These are phyloP conservation scores for Apomyelois bistriatella DNA, from an alignment of 2,888 invertebrate genomes.

Conservation along the genomic window DNA sequence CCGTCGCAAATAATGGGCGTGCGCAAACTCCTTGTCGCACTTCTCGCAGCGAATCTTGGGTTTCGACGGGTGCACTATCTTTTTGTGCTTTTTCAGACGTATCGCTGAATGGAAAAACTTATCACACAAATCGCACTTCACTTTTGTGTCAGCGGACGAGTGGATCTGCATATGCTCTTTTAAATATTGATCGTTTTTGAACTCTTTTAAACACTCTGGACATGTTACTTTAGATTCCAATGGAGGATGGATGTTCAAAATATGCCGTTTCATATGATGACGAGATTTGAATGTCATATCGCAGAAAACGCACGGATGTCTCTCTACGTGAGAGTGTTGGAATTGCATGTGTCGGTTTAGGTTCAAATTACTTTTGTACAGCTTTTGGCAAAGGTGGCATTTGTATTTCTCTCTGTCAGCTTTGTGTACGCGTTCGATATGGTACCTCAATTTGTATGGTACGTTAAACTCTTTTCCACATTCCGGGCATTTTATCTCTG, in stretches of 20 bases:
- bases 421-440: slow-evolving; percentile 55
- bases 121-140: slow-evolving; percentile 67
- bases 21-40: slow-evolving; percentile 68
- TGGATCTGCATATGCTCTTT: slow-evolving; percentile 73
- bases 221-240: slow-evolving; percentile 69
- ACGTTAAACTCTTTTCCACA: slow-evolving; percentile 64
- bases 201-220: slow-evolving; percentile 67
- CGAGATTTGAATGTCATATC: slow-evolving; percentile 69
- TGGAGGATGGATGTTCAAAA: slow-evolving; percentile 68
- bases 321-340: slow-evolving; percentile 58
- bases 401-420: slow-evolving; percentile 57
- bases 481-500: slow-evolving; percentile 63
- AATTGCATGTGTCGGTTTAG: slow-evolving; percentile 60
- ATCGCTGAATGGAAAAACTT: slow-evolving; percentile 65
- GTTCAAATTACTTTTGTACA: slow-evolving; percentile 62
- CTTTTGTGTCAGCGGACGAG: slow-evolving; percentile 59
- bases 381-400: slow-evolving; percentile 60
- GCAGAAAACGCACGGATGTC: slow-evolving; percentile 69
- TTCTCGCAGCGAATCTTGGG: slow-evolving; percentile 65
- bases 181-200: slow-evolving; percentile 70
- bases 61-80: slow-evolving; percentile 66
- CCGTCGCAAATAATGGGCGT: slow-evolving; percentile 60
- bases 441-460: slow-evolving; percentile 64
- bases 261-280: slow-evolving; percentile 71
- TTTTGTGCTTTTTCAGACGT: slow-evolving; percentile 68